Conservation (phyloP, 2,113 vertebrate species). For the Chaenocephalus aceratus region DNA sequence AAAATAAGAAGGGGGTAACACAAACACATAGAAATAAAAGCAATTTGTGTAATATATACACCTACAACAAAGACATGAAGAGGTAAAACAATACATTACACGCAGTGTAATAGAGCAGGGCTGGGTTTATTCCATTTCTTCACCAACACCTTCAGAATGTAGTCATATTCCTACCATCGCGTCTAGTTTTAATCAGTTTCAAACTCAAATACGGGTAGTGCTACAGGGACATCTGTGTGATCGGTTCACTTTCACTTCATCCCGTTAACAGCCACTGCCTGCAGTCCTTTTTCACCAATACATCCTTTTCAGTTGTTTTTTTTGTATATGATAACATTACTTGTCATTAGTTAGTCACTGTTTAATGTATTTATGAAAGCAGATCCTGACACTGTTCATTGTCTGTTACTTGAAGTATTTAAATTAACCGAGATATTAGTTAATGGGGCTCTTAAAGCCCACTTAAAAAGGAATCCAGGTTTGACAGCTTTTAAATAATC, state of each 20-base stretch:
- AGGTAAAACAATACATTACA: conserved; percentile 28
- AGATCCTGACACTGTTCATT: neutral
- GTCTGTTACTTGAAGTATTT: neutral
- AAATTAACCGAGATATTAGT: neutral
- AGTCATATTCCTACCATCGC: neutral
- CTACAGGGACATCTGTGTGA: neutral
- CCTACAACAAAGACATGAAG: conserved; percentile 29
- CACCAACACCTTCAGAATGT: neutral
- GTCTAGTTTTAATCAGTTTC: neutral
- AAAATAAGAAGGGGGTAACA: neutral
- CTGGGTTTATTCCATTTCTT: conserved; percentile 20
- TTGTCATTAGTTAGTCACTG: neutral
- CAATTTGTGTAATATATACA: conserved; percentile 25
- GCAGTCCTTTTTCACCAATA: neutral
- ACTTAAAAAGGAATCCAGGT: neutral
- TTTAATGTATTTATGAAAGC: neutral
- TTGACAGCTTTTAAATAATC: neutral
- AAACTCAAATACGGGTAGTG: neutral
- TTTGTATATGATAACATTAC: neutral
- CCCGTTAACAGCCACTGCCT: neutral
- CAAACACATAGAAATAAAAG: conserved; percentile 14
- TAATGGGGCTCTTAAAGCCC: neutral
- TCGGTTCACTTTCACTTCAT: neutral
- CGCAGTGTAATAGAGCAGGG: conserved; percentile 25
- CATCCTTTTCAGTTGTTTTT: neutral